Base-by-base conservation (phyloP, 1,140 invertebrate species). In the Nephotettix cincticeps region DNA sequence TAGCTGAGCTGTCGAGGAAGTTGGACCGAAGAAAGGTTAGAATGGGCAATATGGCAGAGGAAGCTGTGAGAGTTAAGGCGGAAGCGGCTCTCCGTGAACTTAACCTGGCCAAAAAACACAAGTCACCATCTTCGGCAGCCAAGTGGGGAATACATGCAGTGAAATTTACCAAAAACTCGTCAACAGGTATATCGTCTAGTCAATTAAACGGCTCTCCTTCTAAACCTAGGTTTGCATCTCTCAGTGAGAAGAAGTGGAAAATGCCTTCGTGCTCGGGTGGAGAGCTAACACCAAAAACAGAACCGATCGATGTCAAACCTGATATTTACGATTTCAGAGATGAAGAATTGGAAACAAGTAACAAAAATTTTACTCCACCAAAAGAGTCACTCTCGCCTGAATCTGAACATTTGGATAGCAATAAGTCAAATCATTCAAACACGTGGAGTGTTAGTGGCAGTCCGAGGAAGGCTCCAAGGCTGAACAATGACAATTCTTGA, bases 71-170 rank as follows among this genome's bases (percentile, higher is more conserved):
- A 54, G 54, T 71, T 1, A 71, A 71, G 54, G 70, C 70, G 1
- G 70, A 71, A 71, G 70, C 70, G 1, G 70, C 70, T 56, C 25
- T 71, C 21, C 43, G 63, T 13, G 70, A 71, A 28, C 51, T 71
- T 1, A 71, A 67, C 36, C 47, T 56, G 25, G 25, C 68, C 1
- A n/a, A 28, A 23, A 71, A 65, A 66, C 58, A 40, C 23, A 72
- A 68, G 61, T 23, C 45, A 25, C 14, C 51, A 4, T 29, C 63
- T 25, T 45, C 63, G 21, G 19, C 13, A 11, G n/a, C 71, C 17
- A 69, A 43, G 23, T 68, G 69, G 69, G 69, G 69, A 3, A 29
- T 70, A 32, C n/a, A 70, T 43, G 27, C 69, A 4, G n/a, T 70
- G 28, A 70, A 58, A 45, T 70, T 70, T 45, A 58, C 51, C 2